These are phyloP conservation scores for Anticlea derivata DNA, from an alignment of 2,888 invertebrate species.

Conservation along the genomic window DNA sequence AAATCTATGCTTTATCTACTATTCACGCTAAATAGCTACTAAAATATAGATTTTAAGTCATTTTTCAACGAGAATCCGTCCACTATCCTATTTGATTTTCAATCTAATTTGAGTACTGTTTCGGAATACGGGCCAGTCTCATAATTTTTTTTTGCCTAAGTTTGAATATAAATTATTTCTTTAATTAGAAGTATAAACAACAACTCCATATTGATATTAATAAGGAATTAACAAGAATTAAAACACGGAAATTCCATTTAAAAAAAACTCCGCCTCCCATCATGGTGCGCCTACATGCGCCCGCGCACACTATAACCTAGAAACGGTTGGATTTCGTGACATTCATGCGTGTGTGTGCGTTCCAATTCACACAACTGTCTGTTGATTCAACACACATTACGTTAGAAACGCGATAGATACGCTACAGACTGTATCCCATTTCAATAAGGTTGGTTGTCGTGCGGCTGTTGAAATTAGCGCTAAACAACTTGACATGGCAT, in stretches of 20 bases:
- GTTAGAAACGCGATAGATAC: conserved; percentile 26
- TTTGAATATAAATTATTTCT: too few relatives aligned
- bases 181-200: too few relatives aligned
- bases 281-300: conserved; percentile 62
- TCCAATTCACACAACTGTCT: conserved; percentile 54
- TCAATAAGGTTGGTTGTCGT: conserved; percentile 43
- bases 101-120: too few relatives aligned
- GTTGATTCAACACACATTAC: conserved; percentile 53
- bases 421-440: conserved; percentile 34
- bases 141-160: too few relatives aligned
- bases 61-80: too few relatives aligned
- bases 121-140: too few relatives aligned
- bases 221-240: too few relatives aligned
- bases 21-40: too few relatives aligned
- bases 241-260: conserved; percentile 4
- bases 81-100: too few relatives aligned
- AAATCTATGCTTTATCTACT: too few relatives aligned
- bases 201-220: too few relatives aligned
- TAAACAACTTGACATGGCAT: conserved; percentile 67
- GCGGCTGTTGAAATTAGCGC: conserved; percentile 35
- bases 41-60: too few relatives aligned
- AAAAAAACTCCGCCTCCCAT: conserved; percentile 22
- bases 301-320: conserved; percentile 78
- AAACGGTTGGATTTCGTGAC: conserved; percentile 81
- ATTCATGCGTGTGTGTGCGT: conserved; percentile 62